Base-by-base conservation (phyloP, 2,113 vertebrate genomes). In the Maylandia zebra region DNA sequence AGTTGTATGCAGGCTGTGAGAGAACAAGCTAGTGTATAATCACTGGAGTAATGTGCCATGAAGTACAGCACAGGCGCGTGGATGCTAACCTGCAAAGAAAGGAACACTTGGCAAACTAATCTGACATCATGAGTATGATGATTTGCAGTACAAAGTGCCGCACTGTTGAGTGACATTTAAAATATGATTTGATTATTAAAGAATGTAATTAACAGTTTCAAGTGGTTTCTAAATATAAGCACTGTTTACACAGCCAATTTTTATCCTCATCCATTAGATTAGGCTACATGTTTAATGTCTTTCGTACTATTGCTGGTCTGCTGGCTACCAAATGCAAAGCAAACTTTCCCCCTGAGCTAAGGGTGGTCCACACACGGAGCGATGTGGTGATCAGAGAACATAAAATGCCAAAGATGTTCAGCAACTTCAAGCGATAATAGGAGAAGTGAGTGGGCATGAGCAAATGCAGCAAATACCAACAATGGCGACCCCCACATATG, bases 221-320 rank as follows among this genome's bases (percentile, higher is more conserved):
- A 27, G 22, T 71, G 38, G 38, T 16, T 71, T 43, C 38, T 48
- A 45, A 45, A 48, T 10, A 0, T 48, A 45, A 17, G 0, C 0
- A 48, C 24, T 74, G 9, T 74, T 74, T 74, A 27, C 6, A 45
- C 69, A 74, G 14, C 3, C 3, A 0, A 17, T 74, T 74, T 45
- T 2, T 17, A 74, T 74, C 69, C 22, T 48, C 22, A 7, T 27
- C 69, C 2, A 17, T 48, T 48, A 74, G 4, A 74, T 74, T 48
- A 48, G 22, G 22, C 22, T 48, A 16, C 3, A 17, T 45, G 6
- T 27, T 48, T 17, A 7, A 45, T 27, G 69, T 30, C 11, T 48
- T 74, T 48, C 9, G 0, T 48, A 3, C 5, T 22, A 66, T 66
- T 3, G 61, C 5, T 74, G 8, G 22, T 45, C 13, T 71, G 38